Percentiles rank a stretch among this genome's conserved stretches.
phyloP scores from a whole-genome alignment of 2,888 invertebrate species.

The Mimumesa dahlbomi region DNA sequence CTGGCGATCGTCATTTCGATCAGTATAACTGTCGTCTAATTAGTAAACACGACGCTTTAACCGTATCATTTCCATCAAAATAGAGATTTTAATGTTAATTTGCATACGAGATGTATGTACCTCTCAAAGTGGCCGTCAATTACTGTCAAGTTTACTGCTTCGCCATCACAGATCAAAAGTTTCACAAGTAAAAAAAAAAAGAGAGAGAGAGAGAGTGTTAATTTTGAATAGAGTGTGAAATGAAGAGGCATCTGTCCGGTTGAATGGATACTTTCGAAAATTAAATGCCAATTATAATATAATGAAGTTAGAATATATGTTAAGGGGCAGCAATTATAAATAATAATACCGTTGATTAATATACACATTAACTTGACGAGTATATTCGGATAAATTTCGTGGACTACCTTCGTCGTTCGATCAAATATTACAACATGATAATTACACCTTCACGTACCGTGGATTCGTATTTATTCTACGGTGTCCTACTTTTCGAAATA shows the following conservation, averaged over 20 bases:
- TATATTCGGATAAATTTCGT: background rate
- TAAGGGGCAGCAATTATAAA: background rate
- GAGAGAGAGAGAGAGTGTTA: background rate
- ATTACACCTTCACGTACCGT: background rate
- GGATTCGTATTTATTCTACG: background rate
- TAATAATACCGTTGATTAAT: background rate
- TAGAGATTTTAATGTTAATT: too few relatives aligned
- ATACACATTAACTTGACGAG: background rate
- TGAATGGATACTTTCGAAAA: too few relatives aligned
- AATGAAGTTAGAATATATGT: background rate
- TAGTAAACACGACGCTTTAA: too few relatives aligned
- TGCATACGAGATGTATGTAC: too few relatives aligned
- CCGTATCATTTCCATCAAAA: too few relatives aligned
- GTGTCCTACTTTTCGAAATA: slow-evolving; percentile 4
- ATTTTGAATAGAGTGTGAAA: background rate
- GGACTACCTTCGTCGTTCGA: background rate
- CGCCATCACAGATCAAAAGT: too few relatives aligned
- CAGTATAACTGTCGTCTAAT: too few relatives aligned
- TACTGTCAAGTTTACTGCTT: background rate
- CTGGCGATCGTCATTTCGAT: too few relatives aligned
- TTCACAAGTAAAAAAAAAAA: too few relatives aligned
- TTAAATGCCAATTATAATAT: too few relatives aligned
- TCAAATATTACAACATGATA: background rate
- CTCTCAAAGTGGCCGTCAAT: background rate
- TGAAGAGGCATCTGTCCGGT: background rate